These are phyloP conservation scores for Turritopsis rubra DNA, from an alignment of 30 jellyfish, hydroid and myxozoan genomes.

Conservation along the genomic window DNA sequence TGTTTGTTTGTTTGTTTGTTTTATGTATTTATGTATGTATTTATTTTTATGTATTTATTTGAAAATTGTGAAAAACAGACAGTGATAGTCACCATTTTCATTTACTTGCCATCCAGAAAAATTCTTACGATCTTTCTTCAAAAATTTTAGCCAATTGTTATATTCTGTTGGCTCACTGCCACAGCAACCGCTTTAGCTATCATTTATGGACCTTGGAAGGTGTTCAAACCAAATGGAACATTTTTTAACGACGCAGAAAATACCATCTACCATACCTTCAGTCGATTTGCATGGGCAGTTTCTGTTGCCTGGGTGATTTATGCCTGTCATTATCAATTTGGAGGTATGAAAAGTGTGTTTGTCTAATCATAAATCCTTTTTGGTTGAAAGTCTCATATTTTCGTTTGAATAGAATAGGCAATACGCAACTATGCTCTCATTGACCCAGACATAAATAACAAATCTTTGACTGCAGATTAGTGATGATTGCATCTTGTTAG, in stretches of 20 bases:
- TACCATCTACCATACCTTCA: conserved; percentile 52
- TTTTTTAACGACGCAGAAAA: conserved; percentile 51
- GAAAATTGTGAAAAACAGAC: too few species aligned
- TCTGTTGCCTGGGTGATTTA: conserved; percentile 82
- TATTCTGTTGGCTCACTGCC: conserved; percentile 69
- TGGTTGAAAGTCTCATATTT: neutral
- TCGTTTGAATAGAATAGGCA: neutral
- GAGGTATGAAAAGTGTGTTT: conserved; percentile 55
- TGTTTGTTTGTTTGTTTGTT: too few species aligned
- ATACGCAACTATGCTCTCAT: too few species aligned
- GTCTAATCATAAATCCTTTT: too few species aligned
- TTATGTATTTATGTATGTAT: too few species aligned
- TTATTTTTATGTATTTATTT: too few species aligned
- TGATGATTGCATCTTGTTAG: too few species aligned
- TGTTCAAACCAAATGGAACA: conserved; percentile 37
- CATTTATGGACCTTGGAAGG: conserved; percentile 78
- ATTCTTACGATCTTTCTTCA: neutral
- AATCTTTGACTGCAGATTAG: too few species aligned
- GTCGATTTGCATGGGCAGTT: conserved; percentile 62
- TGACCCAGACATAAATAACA: too few species aligned
- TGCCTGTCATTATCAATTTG: conserved; percentile 69
- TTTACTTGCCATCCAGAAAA: too few species aligned
- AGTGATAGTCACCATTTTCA: too few species aligned
- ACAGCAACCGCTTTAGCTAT: conserved; percentile 48
- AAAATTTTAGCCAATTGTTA: neutral